A percentile compares a stretch with the other conserved stretches of the same genome.
Evolutionary conservation across 1,140 invertebrate species (phyloP).

Genomic region (Contarinia nasturtii): DNA sequence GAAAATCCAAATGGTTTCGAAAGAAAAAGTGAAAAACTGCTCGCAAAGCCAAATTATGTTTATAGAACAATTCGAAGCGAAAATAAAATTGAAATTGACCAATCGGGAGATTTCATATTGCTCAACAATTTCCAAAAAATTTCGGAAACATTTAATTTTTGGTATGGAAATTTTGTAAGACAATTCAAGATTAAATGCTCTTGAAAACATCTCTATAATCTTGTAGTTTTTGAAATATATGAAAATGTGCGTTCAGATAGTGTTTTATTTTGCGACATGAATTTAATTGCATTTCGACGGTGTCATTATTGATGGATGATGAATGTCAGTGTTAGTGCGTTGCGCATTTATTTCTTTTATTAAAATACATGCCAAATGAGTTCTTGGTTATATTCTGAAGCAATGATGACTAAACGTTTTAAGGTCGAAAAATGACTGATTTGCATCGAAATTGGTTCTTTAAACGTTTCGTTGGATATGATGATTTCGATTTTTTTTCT

Average conservation of each 20-base stretch:
- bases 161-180: not conserved
- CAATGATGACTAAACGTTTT: too few species aligned
- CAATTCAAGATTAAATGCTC: not conserved
- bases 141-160: not conserved
- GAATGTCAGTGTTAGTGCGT: not conserved
- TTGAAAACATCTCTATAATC: not conserved
- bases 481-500: too few species aligned
- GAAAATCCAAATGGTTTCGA: not conserved
- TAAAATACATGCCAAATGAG: too few species aligned
- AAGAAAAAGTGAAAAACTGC: not conserved
- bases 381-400: too few species aligned
- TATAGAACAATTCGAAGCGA: not conserved
- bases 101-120: not conserved
- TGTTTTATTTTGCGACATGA: not conserved
- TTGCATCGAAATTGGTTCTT: too few species aligned
- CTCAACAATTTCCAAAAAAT: not conserved
- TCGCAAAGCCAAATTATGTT: not conserved
- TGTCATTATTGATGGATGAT: not conserved
- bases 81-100: not conserved
- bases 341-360: not conserved
- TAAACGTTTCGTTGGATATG: too few species aligned
- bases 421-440: too few species aligned
- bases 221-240: not conserved
- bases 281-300: not conserved
- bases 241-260: not conserved